Conservation (phyloP, 2,888 invertebrate genomes). For the Poecilus cupreus region DNA sequence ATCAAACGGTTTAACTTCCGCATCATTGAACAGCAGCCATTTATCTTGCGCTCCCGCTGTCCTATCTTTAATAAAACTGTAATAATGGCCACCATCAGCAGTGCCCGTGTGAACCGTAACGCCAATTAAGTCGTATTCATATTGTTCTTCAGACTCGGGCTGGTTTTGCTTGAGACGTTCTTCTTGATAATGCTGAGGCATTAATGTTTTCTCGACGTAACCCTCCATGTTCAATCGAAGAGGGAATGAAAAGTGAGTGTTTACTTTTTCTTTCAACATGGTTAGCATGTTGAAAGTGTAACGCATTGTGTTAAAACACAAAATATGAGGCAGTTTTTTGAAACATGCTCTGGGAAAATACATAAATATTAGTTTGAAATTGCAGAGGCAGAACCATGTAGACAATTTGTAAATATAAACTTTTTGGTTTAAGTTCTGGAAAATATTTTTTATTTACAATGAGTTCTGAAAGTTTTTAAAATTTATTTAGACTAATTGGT, state of each 20-base stretch:
- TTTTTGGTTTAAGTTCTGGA: no score
- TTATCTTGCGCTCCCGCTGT: slow-evolving; percentile 85
- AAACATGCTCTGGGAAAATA: slow-evolving; percentile 87
- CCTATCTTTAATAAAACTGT: slow-evolving; percentile 94
- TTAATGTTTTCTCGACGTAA: slow-evolving; percentile 94
- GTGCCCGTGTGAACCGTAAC: slow-evolving; percentile 99
- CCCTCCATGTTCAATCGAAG: slow-evolving; percentile 94
- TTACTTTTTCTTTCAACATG: slow-evolving; percentile 97
- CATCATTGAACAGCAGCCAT: slow-evolving; percentile 95
- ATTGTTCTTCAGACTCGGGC: slow-evolving; percentile 78
- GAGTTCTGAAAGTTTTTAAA: no score
- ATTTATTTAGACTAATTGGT: no score
- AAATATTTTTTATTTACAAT: no score
- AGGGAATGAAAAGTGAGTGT: slow-evolving; percentile 97
- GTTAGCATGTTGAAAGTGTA: slow-evolving; percentile 98
- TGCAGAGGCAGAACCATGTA: no score
- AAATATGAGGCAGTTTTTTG: slow-evolving; percentile 92
- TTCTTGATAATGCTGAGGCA: slow-evolving; percentile 91
- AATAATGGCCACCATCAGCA: slow-evolving; percentile 97
- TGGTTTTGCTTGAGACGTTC: slow-evolving; percentile 78
- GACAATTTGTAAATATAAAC: no score
- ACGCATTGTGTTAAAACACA: slow-evolving; percentile 97
- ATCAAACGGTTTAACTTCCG: slow-evolving; percentile 96
- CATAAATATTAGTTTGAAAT: no score
- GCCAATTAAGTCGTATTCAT: slow-evolving; percentile 82